Conservation (phyloP, 2,797 vertebrate genomes). For the Nyctibius grandis region DNA sequence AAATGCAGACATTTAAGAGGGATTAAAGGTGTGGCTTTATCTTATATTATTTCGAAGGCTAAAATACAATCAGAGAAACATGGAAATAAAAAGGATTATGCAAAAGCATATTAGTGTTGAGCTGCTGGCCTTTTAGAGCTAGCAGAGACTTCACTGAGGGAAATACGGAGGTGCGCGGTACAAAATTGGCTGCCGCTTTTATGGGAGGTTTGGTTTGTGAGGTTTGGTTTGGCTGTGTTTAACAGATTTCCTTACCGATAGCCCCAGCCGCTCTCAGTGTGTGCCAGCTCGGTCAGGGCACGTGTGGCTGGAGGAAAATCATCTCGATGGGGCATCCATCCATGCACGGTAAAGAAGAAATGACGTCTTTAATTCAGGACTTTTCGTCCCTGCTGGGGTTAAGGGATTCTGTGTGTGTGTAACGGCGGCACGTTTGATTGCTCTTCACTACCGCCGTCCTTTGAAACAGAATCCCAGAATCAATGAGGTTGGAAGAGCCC, state of each 20-base stretch:
- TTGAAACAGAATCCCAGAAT: too few species aligned
- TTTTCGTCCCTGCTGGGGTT: neutral
- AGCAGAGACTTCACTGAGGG: neutral
- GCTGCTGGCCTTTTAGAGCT: neutral
- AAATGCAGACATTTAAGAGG: neutral
- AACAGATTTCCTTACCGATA: neutral
- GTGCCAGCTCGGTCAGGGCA: neutral
- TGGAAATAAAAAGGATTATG: neutral
- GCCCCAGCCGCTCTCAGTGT: neutral
- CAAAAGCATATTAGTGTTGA: neutral
- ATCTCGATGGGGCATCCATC: neutral
- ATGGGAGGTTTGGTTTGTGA: neutral
- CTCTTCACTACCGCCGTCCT: neutral
- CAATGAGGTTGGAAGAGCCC: too few species aligned
- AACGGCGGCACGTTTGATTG: neutral
- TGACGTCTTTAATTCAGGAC: neutral
- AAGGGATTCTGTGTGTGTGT: neutral
- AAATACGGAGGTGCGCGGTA: fast-evolving
- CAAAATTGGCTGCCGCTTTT: neutral
- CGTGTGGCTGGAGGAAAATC: neutral
- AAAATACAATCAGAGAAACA: neutral
- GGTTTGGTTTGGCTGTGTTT: neutral
- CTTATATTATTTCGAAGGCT: neutral
- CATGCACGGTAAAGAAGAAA: neutral
- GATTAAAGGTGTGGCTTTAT: neutral